phyloP scores from a whole-genome alignment of 2,888 invertebrate species.

The Siphlonurus alternatus region DNA sequence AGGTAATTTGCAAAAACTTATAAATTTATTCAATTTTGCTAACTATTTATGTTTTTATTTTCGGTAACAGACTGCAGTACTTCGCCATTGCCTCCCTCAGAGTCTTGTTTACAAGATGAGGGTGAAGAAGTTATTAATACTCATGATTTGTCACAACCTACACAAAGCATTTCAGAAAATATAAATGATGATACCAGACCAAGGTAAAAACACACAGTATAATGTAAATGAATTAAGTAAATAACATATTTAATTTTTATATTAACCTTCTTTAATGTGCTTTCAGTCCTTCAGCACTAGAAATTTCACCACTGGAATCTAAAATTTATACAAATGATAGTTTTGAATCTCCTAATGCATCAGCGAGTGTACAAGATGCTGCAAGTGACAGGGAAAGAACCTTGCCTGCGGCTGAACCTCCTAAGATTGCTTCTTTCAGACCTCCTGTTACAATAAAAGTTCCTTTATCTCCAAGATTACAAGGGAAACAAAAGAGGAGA shows the following conservation, averaged over 20 bases:
- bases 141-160: not conserved
- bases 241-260: not conserved
- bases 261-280: not conserved
- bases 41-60: not conserved
- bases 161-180: not conserved
- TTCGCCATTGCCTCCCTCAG: slow-evolving; percentile 5
- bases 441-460: slow-evolving; percentile 16
- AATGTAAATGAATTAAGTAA: not conserved
- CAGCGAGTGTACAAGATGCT: not conserved
- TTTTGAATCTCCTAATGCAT: not conserved
- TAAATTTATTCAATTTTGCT: not conserved
- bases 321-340: slow-evolving; percentile 5
- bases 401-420: not conserved
- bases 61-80: slow-evolving; percentile 8
- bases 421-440: not conserved
- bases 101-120: not conserved
- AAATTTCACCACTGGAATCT: slow-evolving; percentile 9
- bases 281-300: not conserved
- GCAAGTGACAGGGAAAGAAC: slow-evolving; percentile 1
- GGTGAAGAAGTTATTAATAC: not conserved
- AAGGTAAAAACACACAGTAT: not conserved
- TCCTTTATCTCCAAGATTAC: slow-evolving; percentile 17
- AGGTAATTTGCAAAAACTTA: not conserved
- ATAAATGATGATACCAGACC: not conserved
- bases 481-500: slow-evolving; percentile 16